A percentile compares a stretch with the other conserved stretches of the same genome.
Evolutionary conservation across 2,888 invertebrate genomes (phyloP).

Genomic region (Nemurella pictetii): DNA sequence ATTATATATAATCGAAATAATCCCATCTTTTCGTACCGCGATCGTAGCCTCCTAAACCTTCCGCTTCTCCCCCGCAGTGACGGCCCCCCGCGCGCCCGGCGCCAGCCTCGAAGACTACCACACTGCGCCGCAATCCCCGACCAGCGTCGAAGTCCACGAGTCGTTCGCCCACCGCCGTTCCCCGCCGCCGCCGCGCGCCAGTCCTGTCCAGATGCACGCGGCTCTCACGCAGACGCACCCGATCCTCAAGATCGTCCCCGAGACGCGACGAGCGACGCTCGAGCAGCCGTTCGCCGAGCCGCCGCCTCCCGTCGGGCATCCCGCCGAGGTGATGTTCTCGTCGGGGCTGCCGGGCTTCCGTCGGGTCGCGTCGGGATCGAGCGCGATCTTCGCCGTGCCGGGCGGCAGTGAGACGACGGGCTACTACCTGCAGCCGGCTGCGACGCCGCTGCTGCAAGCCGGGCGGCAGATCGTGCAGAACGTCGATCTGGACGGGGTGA

Average conservation of each 20-base stretch:
- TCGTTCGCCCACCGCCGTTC: background rate
- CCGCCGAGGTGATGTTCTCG: background rate
- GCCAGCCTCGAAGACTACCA: conserved; percentile 40
- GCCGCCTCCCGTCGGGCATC: background rate
- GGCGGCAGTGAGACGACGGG: conserved; percentile 32
- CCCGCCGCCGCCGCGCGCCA: background rate
- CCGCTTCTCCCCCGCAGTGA: background rate
- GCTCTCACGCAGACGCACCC: background rate
- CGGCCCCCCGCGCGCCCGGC: conserved; percentile 26
- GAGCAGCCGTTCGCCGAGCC: background rate
- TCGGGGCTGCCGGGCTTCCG: conserved; percentile 38
- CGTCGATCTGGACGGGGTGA: background rate
- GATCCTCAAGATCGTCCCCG: background rate
- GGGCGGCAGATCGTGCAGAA: conserved; percentile 26
- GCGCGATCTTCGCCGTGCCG: conserved; percentile 32
- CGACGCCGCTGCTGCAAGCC: conserved; percentile 40
- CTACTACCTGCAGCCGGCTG: conserved; percentile 41
- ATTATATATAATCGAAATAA: too few relatives aligned
- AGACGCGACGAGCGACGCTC: background rate
- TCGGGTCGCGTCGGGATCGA: conserved; percentile 34
- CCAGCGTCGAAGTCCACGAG: background rate
- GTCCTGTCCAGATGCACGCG: background rate
- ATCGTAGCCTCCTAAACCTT: background rate
- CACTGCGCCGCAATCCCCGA: conserved; percentile 41
- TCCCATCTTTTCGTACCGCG: too few relatives aligned